A percentile compares a stretch with the other conserved stretches of the same genome.
Evolutionary conservation across 2,797 vertebrate genomes (phyloP).

Genomic region (Clarias pachynema): DNA sequence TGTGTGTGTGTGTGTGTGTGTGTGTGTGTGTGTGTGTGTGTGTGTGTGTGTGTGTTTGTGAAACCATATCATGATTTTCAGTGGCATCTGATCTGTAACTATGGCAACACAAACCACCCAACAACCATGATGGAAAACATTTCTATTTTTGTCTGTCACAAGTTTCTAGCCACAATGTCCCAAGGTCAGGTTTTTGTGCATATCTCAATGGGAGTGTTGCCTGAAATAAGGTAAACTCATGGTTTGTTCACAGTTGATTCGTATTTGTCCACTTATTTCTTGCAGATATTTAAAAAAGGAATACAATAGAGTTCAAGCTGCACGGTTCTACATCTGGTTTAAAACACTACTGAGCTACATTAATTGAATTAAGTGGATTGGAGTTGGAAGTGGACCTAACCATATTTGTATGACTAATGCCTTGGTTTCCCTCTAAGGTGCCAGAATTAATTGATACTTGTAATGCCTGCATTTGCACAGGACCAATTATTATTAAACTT

Average conservation of each 20-base stretch:
- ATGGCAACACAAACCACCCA: not conserved
- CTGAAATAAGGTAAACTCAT: not conserved
- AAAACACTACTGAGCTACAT: not conserved
- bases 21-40: too few species aligned
- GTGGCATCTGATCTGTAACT: not conserved
- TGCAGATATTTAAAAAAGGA: too few species aligned
- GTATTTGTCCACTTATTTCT: not conserved
- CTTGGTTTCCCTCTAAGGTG: slow-evolving; percentile 18
- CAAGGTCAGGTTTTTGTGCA: not conserved
- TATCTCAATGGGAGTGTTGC: not conserved
- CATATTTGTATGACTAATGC: slow-evolving; percentile 17
- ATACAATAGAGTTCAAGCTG: not conserved
- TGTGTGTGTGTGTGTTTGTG: not conserved
- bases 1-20: too few species aligned
- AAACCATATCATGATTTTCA: not conserved
- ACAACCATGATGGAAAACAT: not conserved
- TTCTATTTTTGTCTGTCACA: not conserved
- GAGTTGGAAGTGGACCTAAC: slow-evolving; percentile 8
- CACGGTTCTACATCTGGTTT: not conserved
- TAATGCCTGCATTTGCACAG: slow-evolving; percentile 17
- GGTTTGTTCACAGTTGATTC: not conserved
- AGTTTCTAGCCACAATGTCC: not conserved
- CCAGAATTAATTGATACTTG: slow-evolving; percentile 4
- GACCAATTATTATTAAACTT: slow-evolving; percentile 12
- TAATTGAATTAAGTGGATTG: slow-evolving; percentile 14